phyloP scores from a whole-genome alignment of 2,797 vertebrate species.

The Xenentodon cancila region DNA sequence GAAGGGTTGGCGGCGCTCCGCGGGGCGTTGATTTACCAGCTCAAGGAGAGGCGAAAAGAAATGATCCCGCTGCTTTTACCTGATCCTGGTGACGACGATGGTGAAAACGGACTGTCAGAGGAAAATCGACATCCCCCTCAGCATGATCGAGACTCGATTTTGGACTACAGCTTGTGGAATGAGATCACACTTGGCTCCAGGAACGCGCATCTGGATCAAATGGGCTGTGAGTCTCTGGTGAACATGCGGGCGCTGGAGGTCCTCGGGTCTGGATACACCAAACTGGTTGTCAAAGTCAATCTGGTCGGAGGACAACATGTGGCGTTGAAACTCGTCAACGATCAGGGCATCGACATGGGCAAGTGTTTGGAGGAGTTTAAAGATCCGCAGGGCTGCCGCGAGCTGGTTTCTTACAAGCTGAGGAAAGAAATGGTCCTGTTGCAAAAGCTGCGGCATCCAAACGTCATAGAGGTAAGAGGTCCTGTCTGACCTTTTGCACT shows the following conservation, averaged over 20 bases:
- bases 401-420: constrained; percentile 88
- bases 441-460: constrained; percentile 86
- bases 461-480: constrained; percentile 85
- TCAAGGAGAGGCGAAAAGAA: constrained; percentile 76
- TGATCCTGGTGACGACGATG: constrained; percentile 11
- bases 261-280: constrained; percentile 89
- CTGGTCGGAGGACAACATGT: constrained; percentile 78
- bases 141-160: constrained; percentile 15
- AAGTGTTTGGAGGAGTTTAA: constrained; percentile 84
- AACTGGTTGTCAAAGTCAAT: constrained; percentile 84
- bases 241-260: constrained; percentile 77
- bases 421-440: constrained; percentile 88
- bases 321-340: constrained; percentile 87
- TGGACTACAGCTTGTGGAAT: constrained; percentile 63
- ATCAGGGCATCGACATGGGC: constrained; percentile 86
- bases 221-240: constrained; percentile 83
- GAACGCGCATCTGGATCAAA: constrained; percentile 57
- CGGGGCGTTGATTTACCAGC: constrained; percentile 69
- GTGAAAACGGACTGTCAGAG: not conserved
- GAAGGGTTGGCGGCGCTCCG: constrained; percentile 57
- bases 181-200: constrained; percentile 57
- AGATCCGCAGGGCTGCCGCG: constrained; percentile 82
- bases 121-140: constrained; percentile 15
- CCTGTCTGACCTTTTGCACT: too few species aligned
- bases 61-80: constrained; percentile 74